Evolutionary conservation across 2,888 invertebrate genomes (phyloP), one percentile per base, ranked within the genome.

Genomic region (Rhopalosiphum nymphaeae): DNA sequence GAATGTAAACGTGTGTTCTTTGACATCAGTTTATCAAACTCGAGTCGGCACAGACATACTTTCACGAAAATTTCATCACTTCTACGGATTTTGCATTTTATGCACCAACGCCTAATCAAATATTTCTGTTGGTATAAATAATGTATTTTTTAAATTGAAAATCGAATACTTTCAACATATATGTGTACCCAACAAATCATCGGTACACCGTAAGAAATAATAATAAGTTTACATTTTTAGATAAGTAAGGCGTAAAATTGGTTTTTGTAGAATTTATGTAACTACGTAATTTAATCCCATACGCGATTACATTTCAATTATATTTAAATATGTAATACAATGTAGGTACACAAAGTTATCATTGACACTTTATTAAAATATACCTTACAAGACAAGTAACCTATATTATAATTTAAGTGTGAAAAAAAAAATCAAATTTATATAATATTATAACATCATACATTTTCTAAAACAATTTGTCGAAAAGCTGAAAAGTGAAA

Each of bases 121-220:
- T 78, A 78, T 78, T 78, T 21, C 36, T 78, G 36, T 78, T 78
- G 36, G 36, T 36, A 78, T 78, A 78, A 78, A 78, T 36, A 78
- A 78, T 78, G 36, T 78, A 78, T 78, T 78, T 78, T 78, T 78
- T 78, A 78, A 78, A 78, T 78, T 78, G 36, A 78, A 78, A 78
- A 78, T 78, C 78, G 78, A 78, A 36, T 78, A 36, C 36, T 36
- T 36, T 42, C 9, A 78, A 78, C 21, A 78, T 25, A 36, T 78
- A 21, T 3, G 21, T 21, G 9, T 78, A 78, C 36, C 9, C 21
- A 9, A 78, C 78, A 78, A 78, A 78, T 78, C 36, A 36, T 78
- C 21, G 9, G 36, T 36, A 36, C 78, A 36, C 21, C 9, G 3
- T 78, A 11, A 78, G 78, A 42, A 36, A 36, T 78, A 46, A 46